Evolutionary conservation across 2,888 invertebrate genomes (phyloP).

Genomic region (Spodoptera picta): DNA sequence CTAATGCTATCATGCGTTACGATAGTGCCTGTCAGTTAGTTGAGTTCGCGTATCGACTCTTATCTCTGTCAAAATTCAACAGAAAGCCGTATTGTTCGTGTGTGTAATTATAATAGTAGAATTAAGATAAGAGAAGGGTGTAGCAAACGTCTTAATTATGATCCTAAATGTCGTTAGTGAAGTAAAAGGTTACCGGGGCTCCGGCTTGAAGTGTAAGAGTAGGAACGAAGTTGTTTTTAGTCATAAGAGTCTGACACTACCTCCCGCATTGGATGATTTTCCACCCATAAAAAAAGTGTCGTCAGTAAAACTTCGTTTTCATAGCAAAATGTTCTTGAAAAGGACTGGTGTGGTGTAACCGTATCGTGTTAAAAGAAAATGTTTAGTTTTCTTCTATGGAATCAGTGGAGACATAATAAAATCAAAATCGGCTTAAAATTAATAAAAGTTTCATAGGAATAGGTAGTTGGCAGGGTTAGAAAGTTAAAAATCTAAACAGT

Average conservation of each 20-base stretch:
- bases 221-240: no score
- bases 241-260: no score
- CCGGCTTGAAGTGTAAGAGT: no score
- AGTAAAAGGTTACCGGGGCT: no score
- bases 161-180: slow-evolving; percentile 7
- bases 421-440: no score
- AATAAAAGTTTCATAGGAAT: no score
- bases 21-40: slow-evolving; percentile 43
- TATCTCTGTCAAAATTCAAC: slow-evolving; percentile 51
- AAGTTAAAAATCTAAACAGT: no score
- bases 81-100: slow-evolving; percentile 32
- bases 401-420: no score
- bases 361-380: not conserved
- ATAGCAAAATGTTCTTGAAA: slow-evolving; percentile 8
- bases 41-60: slow-evolving; percentile 42
- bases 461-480: no score
- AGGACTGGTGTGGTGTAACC: not conserved
- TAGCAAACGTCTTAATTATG: slow-evolving; percentile 32
- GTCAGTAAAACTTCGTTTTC: slow-evolving; percentile 9
- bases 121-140: slow-evolving; percentile 42
- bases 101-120: slow-evolving; percentile 48
- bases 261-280: no score
- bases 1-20: slow-evolving; percentile 28
- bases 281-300: not conserved
- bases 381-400: no score